Evolutionary conservation across 2,113 vertebrate species (phyloP).

Genomic region (Tinamus guttatus): DNA sequence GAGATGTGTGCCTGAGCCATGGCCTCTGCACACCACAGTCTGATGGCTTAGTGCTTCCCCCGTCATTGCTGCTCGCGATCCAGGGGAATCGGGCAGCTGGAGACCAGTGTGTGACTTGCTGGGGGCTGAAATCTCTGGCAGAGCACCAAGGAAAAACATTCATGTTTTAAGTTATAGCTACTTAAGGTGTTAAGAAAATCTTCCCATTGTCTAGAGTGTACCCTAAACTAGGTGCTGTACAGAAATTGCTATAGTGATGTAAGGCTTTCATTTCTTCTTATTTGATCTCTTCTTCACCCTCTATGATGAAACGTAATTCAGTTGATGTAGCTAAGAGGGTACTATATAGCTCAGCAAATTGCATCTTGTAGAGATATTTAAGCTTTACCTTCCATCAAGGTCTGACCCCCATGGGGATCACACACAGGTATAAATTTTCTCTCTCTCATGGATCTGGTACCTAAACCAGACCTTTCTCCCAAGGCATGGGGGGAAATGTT

Average conservation of each 20-base stretch:
- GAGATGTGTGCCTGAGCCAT: accelerated
- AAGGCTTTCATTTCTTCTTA: neutral
- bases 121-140: neutral
- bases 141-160: neutral
- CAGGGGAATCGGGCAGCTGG: neutral
- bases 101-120: accelerated
- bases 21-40: neutral
- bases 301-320: neutral
- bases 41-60: too few species aligned
- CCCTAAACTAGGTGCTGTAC: neutral
- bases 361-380: neutral
- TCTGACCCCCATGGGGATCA: accelerated
- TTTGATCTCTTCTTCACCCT: neutral
- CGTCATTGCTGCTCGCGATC: accelerated
- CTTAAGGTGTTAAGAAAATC: neutral
- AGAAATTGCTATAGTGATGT: neutral
- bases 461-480: neutral
- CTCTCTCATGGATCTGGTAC: neutral
- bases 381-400: neutral
- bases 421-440: neutral
- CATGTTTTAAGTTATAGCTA: neutral
- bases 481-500: neutral
- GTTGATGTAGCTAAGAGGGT: neutral
- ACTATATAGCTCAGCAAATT: neutral
- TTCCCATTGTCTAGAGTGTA: neutral